phyloP scores from a whole-genome alignment of 2,888 invertebrate species.

The Lepidochrysops patricia region DNA sequence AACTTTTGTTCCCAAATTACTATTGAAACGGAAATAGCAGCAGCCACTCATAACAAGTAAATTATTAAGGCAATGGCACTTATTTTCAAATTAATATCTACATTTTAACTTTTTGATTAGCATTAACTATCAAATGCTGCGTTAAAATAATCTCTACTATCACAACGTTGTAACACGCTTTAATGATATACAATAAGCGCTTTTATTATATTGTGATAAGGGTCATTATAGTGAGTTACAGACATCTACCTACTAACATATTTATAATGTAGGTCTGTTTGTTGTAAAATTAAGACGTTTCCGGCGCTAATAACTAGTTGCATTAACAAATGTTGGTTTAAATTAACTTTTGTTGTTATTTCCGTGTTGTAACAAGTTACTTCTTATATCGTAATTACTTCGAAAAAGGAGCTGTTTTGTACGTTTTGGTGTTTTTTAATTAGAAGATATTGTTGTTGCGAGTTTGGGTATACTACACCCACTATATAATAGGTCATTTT shows the following conservation, averaged over 20 bases:
- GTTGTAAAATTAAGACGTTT: constrained; percentile 31
- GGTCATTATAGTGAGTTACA: neutral
- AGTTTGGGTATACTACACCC: too few relatives aligned
- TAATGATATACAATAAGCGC: neutral
- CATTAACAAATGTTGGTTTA: constrained; percentile 14
- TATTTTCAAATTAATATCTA: neutral
- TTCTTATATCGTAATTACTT: neutral
- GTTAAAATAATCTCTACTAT: neutral
- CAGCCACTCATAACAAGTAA: neutral
- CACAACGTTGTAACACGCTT: neutral
- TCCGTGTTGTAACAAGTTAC: constrained; percentile 1
- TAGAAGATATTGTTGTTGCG: too few relatives aligned
- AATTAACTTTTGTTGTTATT: constrained; percentile 6
- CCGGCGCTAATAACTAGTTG: constrained; percentile 29
- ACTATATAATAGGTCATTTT: too few relatives aligned
- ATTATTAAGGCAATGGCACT: neutral
- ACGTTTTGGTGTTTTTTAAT: neutral
- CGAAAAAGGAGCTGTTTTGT: neutral
- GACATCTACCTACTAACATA: neutral
- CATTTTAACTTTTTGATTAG: neutral
- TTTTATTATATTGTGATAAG: neutral
- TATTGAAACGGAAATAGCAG: neutral
- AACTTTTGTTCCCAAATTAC: neutral
- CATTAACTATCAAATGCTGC: neutral
- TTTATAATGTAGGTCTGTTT: constrained; percentile 25